phyloP scores from a whole-genome alignment of 2,113 vertebrate genomes.

The Rafetus swinhoei region DNA sequence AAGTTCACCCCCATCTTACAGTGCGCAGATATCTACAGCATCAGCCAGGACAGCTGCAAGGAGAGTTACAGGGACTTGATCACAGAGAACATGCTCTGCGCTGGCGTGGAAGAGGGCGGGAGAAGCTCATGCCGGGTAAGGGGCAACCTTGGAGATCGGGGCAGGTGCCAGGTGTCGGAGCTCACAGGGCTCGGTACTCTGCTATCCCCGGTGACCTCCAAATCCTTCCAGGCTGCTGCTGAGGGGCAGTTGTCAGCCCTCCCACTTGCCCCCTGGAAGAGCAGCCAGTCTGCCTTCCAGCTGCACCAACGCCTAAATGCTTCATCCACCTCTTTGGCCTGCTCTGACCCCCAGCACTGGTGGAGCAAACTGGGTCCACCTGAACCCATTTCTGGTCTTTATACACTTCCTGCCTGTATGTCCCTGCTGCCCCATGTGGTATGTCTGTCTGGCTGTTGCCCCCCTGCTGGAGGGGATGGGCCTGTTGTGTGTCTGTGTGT shows the following conservation, averaged over 20 bases:
- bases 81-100: constrained; percentile 62
- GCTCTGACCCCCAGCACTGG: background rate
- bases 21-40: constrained; percentile 47
- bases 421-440: background rate
- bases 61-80: background rate
- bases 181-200: background rate
- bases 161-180: background rate
- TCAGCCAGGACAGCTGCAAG: constrained; percentile 20
- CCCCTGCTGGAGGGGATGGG: background rate
- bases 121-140: constrained; percentile 68
- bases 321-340: background rate
- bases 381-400: background rate
- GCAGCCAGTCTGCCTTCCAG: too few relatives aligned
- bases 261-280: background rate
- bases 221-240: background rate
- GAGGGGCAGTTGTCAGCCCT: background rate
- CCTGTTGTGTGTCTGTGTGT: too few relatives aligned
- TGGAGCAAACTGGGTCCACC: background rate
- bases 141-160: background rate
- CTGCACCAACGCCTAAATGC: background rate
- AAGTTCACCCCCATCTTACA: constrained; percentile 16
- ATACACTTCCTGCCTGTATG: background rate
- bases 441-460: too few relatives aligned
- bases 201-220: background rate
- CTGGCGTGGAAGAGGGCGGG: constrained; percentile 39